Base-by-base conservation (phyloP, 23 tunicate genomes). In the Trididemnum nubilum region DNA sequence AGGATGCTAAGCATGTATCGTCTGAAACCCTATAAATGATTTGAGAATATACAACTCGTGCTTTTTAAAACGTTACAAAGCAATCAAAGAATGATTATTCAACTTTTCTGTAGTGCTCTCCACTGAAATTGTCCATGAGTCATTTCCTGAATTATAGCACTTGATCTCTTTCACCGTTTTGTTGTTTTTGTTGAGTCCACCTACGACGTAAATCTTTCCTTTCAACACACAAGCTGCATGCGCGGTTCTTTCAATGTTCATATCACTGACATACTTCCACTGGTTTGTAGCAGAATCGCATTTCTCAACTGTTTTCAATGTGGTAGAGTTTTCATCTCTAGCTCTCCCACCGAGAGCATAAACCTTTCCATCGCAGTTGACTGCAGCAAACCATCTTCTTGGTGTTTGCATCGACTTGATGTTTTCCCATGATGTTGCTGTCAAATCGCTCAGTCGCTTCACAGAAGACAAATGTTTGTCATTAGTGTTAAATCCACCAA, bases 171-270 rank as follows among this genome's bases (percentile, higher is more conserved):
- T 22, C 4, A 61, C 29, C n/a, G 29, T 22, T 21, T 26, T n/a
- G 29, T 25, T 22, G 5, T 61, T 25, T 12, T 5, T 22, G 26
- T 61, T 25, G 5, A 12, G 21, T 61, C 67, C 67, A 12, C 67
- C 67, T 4, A 61, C 67, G 4, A 61, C 67, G n/a, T 12, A 61
- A 12, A 61, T 25, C n/a, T 61, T 61, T 4, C 29, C 29, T 4
- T 61, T 21, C 67, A 61, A 12, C 27, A 61, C 67, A 61, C 67
- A 61, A 15, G 67, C 67, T 61, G 67, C 27, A 25, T 61, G 67
- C n/a, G 67, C 27, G 4, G 26, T 12, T 61, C 67, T 61, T 22
- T 61, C 67, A 25, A 22, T 61, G 67, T 61, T 61, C 67, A 61
- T 61, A 22, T 61, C 67, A 61, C 67, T 21, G 25, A 61, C 67